Percentiles rank a stretch among this genome's conserved stretches.
Evolutionary conservation across 1,140 invertebrate genomes (phyloP).

Genomic region (Plodia interpunctella): DNA sequence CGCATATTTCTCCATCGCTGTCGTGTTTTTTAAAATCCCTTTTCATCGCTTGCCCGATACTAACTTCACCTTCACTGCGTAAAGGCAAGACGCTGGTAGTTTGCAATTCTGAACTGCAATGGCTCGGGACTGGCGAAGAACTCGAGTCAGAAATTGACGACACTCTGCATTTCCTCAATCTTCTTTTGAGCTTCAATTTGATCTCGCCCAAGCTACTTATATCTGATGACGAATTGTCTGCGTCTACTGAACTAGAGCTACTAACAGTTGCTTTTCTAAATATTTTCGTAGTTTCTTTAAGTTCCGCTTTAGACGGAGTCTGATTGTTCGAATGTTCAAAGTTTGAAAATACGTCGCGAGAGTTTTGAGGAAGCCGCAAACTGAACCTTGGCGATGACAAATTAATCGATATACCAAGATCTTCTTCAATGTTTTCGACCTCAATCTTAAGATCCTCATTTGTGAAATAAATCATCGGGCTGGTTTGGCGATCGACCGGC

Average conservation of each 20-base stretch:
- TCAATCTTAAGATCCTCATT: constrained; percentile 33
- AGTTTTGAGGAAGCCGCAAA: constrained; percentile 54
- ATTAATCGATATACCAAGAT: constrained; percentile 59
- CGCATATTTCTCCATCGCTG: constrained; percentile 66
- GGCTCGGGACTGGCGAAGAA: constrained; percentile 38
- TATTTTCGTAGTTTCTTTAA: constrained; percentile 20
- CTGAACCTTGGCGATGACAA: constrained; percentile 69
- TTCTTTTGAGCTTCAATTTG: constrained; percentile 41
- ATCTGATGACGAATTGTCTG: constrained; percentile 55
- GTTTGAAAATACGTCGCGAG: constrained; percentile 48
- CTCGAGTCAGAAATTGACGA: constrained; percentile 49
- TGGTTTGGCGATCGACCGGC: constrained; percentile 58
- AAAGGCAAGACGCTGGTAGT: constrained; percentile 42
- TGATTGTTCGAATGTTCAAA: constrained; percentile 21
- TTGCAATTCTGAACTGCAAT: constrained; percentile 33
- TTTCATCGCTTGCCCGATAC: constrained; percentile 35
- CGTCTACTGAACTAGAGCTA: constrained; percentile 54
- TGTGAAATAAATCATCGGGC: constrained; percentile 39
- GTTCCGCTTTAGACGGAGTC: constrained; percentile 14
- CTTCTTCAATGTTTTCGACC: constrained; percentile 35
- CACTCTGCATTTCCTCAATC: constrained; percentile 29
- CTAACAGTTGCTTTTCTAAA: constrained; percentile 25
- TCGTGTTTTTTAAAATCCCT: constrained; percentile 34
- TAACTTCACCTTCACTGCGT: constrained; percentile 62
- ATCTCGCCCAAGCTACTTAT: constrained; percentile 68